Base-by-base conservation (phyloP, 2,888 invertebrate genomes). In the Orthonevra nobilis region DNA sequence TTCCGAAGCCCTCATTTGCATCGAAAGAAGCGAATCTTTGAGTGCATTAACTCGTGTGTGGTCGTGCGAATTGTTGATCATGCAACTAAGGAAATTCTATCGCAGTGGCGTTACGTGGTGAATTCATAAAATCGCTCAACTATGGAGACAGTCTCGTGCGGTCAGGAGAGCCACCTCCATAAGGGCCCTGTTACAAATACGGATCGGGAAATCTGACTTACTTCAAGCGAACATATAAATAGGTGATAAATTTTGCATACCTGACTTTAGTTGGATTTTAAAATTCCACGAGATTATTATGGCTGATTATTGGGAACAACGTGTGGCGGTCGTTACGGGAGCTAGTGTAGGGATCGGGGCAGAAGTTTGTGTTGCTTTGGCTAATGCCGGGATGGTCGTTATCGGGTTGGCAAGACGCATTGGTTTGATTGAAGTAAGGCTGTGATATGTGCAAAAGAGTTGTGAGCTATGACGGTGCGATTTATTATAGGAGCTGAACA, bases 401-500 rank as follows among this genome's bases (percentile, higher is more conserved):
- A 87, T 91, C 2, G 91, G 91, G 1, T 86, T 91, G 64, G 90
- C 91, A 2, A 85, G 91, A 58, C 89, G 90, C 26, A 84, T 85
- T 0, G 88, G 90, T 42, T 85, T 88, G 58, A 89, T 92, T 26
- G 85, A 90, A 86, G 90, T 88, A 69, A 79, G 83, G 50, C 12
- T 40, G 3, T 12, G 42, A n/a, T 15, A 6, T 26, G 6, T 14
- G 4, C 2, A 17, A 12, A 30, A 32, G 9, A 23, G 23, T 23
- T 23, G 17, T n/a, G n/a, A n/a, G n/a, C n/a, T n/a, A 9, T 48
- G 12, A 36, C 26, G 2, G 23, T 26, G 75, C 28, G 26, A 9
- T 52, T 30, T 30, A 19, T 75, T 64, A 73, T 36, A 89, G 89
- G 83, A 83, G 2, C 83, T 89, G 2, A 86, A 84, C 14, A 64